Conservation (phyloP, 2,113 vertebrate species). For the Cebidichthys violaceus region DNA sequence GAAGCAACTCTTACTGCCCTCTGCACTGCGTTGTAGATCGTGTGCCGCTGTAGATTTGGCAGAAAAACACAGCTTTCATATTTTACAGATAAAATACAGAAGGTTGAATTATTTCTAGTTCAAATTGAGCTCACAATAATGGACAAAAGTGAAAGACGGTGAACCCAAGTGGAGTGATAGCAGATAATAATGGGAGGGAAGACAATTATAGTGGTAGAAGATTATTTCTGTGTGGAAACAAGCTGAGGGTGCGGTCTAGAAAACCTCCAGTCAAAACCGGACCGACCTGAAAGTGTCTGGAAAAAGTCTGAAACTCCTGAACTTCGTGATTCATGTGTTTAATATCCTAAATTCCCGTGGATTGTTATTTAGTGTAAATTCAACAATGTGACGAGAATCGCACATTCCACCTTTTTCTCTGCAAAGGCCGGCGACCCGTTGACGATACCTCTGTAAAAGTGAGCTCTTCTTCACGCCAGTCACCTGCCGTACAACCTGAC, state of each 20-base stretch:
- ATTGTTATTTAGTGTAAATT: no score
- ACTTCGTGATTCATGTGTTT: no score
- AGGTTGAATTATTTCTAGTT: neutral
- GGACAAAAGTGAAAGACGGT: neutral
- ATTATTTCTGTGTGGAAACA: neutral
- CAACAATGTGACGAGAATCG: no score
- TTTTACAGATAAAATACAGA: neutral
- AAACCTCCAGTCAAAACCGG: neutral
- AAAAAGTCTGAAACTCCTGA: neutral
- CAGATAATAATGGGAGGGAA: neutral
- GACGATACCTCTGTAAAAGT: no score
- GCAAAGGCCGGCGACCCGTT: no score
- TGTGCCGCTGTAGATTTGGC: neutral
- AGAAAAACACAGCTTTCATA: constrained; percentile 9
- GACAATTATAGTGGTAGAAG: neutral
- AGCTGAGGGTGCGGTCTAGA: neutral
- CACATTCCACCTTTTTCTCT: no score
- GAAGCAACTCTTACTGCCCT: neutral
- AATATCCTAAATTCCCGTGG: no score
- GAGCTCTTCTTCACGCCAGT: no score
- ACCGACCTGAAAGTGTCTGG: neutral
- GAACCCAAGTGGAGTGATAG: neutral
- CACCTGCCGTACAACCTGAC: no score
- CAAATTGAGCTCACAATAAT: neutral
- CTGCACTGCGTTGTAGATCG: constrained; percentile 1